Percentiles rank a stretch among this genome's conserved stretches.
Evolutionary conservation across 2,888 invertebrate genomes (phyloP).

Genomic region (Monoplex corrugatus): DNA sequence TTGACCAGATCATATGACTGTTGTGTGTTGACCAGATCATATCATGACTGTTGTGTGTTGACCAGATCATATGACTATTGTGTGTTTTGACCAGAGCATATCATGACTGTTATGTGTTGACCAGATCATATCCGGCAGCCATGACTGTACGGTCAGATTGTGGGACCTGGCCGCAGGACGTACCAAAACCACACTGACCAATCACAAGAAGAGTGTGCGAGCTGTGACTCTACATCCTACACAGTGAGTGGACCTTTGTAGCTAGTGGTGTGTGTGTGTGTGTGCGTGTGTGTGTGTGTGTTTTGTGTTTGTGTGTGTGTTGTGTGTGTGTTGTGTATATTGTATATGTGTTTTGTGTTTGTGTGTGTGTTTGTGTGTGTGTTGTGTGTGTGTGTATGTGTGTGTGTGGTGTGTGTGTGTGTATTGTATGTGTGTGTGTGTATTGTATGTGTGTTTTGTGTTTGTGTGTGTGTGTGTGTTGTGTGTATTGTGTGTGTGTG

Average conservation of each 20-base stretch:
- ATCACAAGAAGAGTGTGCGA: conserved; percentile 95
- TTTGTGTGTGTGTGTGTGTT: too few relatives aligned
- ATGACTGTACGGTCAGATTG: conserved; percentile 97
- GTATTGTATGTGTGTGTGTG: too few relatives aligned
- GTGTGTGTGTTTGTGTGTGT: too few relatives aligned
- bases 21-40: too few relatives aligned
- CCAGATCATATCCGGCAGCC: conserved; percentile 91
- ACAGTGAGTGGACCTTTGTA: conserved; percentile 81
- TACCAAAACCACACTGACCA: conserved; percentile 95
- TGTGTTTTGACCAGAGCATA: background rate
- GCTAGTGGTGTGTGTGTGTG: background rate
- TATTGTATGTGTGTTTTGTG: too few relatives aligned
- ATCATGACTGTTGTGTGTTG: too few relatives aligned
- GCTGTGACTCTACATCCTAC: conserved; percentile 85
- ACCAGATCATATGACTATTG: too few relatives aligned
- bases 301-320: background rate
- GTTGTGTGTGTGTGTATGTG: too few relatives aligned
- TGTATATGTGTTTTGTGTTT: background rate
- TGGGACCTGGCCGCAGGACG: conserved; percentile 99
- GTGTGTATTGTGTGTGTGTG: background rate
- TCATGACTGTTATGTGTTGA: background rate
- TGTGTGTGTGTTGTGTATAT: background rate
- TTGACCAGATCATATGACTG: too few relatives aligned
- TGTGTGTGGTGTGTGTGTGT: too few relatives aligned
- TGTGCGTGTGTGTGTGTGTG: background rate